Percentiles rank a stretch among this genome's conserved stretches.
Conservation (phyloP, 2,113 vertebrate genomes). For the Mus musculus region GRCm39 chr11:121473501-121474000, state of each 20-base stretch:
- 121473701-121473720: not conserved
- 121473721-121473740: not conserved
- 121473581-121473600: slow-evolving; percentile 96
- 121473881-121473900: not conserved
- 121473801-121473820: not conserved
- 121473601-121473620: slow-evolving; percentile 92
- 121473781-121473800: not conserved
- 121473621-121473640: not conserved
- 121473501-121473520: not conserved
- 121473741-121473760: not conserved
- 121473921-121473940: fast-evolving
- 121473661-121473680: not conserved
- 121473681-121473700: not conserved
- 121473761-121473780: not conserved
- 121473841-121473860: not conserved
- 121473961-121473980: too few relatives aligned
- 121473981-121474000: not conserved
- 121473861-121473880: too few relatives aligned
- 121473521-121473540: not conserved
- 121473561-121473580: slow-evolving; percentile 86
- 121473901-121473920: not conserved
- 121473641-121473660: fast-evolving
- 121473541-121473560: slow-evolving; percentile 30
- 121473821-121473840: not conserved
- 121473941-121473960: not conserved